phyloP scores from a whole-genome alignment of 1,140 invertebrate species.

The Nilaparvata lugens region DNA sequence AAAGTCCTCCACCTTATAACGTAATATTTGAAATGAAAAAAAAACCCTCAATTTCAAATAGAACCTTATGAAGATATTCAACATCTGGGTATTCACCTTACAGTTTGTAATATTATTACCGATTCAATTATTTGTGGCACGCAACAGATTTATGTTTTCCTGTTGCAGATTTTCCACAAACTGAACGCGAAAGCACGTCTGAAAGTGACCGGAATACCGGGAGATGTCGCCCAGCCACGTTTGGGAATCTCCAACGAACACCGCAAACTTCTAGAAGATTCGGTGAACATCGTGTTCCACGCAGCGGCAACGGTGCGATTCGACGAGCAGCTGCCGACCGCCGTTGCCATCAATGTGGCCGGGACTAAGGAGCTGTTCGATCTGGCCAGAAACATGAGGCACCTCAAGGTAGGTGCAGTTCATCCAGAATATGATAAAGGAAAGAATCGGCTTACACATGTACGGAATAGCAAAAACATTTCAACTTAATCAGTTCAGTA shows the following conservation, averaged over 20 bases:
- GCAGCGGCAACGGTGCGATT: conserved; percentile 84
- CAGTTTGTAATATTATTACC: no score
- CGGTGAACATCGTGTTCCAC: conserved; percentile 55
- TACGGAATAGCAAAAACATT: no score
- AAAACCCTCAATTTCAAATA: no score
- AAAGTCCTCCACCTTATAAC: no score
- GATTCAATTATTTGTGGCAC: no score
- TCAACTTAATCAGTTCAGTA: no score
- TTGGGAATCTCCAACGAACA: conserved; percentile 69
- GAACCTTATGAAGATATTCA: no score
- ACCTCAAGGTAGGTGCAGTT: conserved; percentile 46
- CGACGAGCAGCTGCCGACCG: conserved; percentile 63
- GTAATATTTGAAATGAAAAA: no score
- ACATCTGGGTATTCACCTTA: no score
- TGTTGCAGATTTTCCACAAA: conserved; percentile 9
- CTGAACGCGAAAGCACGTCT: conserved; percentile 1
- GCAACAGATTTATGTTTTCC: no score
- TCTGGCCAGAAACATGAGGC: conserved; percentile 50
- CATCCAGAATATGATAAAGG: no score
- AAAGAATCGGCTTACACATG: no score
- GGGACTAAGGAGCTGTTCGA: conserved; percentile 48
- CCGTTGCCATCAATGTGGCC: conserved; percentile 49
- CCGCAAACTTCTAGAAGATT: conserved; percentile 43
- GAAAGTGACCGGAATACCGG: conserved; percentile 60
- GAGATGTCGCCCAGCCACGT: conserved; percentile 62